These are phyloP conservation scores for Avahi laniger DNA, from an alignment of 2,797 vertebrate genomes.

Conservation along the genomic window DNA sequence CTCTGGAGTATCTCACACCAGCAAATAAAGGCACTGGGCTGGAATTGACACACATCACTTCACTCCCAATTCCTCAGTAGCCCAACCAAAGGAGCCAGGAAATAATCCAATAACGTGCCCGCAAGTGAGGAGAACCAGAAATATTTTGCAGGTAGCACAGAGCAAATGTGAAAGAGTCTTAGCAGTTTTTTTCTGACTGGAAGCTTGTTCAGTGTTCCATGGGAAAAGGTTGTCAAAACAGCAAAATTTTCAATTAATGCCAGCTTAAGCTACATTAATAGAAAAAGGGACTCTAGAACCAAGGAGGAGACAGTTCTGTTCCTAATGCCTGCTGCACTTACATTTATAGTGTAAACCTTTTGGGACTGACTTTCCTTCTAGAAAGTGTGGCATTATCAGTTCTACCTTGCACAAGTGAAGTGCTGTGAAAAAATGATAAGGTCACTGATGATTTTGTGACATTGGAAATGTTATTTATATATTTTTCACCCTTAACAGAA, in stretches of 20 bases:
- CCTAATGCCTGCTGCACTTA: not conserved
- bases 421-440: not conserved
- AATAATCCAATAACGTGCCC: not conserved
- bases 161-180: not conserved
- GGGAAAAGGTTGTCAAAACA: not conserved
- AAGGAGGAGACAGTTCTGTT: not conserved
- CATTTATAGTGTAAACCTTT: not conserved
- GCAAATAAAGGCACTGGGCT: not conserved
- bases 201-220: not conserved
- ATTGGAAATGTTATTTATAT: not conserved
- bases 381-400: not conserved
- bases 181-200: not conserved
- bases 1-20: not conserved
- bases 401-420: not conserved
- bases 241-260: not conserved
- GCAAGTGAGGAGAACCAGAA: not conserved
- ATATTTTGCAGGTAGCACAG: not conserved
- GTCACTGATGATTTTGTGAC: not conserved
- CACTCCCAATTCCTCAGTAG: not conserved
- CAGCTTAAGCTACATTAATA: not conserved
- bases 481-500: not conserved
- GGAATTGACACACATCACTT: not conserved
- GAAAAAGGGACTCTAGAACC: not conserved
- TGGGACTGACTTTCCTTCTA: not conserved
- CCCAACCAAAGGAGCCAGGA: not conserved